Conservation (phyloP, 2,797 vertebrate species). For the Sebastes paucispinis region DNA sequence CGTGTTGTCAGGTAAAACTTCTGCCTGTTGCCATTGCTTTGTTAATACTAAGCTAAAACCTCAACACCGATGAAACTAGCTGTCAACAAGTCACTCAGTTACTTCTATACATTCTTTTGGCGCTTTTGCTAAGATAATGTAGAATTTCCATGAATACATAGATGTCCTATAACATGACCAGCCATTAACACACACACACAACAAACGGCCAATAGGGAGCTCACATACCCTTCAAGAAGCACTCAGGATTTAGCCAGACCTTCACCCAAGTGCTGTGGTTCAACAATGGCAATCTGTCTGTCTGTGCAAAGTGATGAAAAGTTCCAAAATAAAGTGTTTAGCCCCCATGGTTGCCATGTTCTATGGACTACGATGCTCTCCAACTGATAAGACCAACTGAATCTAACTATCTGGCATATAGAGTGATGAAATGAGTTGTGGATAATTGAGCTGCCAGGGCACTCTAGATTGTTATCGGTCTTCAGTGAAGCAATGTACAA, state of each 20-base stretch:
- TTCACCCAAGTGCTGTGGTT: not conserved
- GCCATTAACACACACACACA: not conserved
- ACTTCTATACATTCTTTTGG: not conserved
- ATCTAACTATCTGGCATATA: constrained; percentile 38
- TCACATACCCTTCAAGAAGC: not conserved
- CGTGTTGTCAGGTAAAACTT: not conserved
- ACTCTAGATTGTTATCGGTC: constrained; percentile 68
- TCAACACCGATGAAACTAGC: not conserved
- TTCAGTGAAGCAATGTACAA: constrained; percentile 39
- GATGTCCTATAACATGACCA: not conserved
- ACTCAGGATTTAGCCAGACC: not conserved
- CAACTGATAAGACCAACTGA: constrained; percentile 53
- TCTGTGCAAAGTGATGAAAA: constrained; percentile 34
- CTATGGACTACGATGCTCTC: constrained; percentile 33
- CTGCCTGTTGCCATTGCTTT: not conserved
- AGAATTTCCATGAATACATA: not conserved
- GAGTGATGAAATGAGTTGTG: constrained; percentile 50
- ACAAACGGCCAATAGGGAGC: not conserved
- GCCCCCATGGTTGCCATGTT: constrained; percentile 13
- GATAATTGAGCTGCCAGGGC: constrained; percentile 49
- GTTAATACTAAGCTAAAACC: not conserved
- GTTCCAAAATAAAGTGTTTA: constrained; percentile 2
- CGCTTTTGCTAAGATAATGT: not conserved
- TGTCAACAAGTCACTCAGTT: not conserved
- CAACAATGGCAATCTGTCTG: constrained; percentile 2